Percentiles rank a stretch among this genome's conserved stretches.
Evolutionary conservation across 2,888 invertebrate species (phyloP).

Genomic region (Scaptomyza reducta): DNA sequence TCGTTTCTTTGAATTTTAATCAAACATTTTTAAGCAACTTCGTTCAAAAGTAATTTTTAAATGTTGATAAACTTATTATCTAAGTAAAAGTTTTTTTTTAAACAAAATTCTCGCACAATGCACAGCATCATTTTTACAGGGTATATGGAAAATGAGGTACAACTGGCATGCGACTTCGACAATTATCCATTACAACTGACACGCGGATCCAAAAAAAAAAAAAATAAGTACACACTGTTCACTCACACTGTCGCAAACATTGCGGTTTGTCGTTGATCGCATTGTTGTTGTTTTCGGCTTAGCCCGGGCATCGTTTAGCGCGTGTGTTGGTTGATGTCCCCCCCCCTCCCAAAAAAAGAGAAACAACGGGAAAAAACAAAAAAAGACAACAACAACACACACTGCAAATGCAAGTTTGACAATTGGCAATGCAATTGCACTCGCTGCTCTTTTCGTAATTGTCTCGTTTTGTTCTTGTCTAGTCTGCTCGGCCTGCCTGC

Average conservation of each 20-base stretch:
- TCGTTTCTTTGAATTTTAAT: no score
- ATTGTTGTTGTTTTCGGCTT: constrained; percentile 22
- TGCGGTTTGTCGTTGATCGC: constrained; percentile 32
- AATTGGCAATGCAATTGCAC: constrained; percentile 73
- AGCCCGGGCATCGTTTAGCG: constrained; percentile 61
- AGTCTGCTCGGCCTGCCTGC: no score
- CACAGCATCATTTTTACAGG: constrained; percentile 18
- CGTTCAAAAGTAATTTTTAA: no score
- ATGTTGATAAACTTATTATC: no score
- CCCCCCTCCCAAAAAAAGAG: constrained; percentile 25
- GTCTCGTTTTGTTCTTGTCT: constrained; percentile 75
- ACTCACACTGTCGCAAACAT: constrained; percentile 40
- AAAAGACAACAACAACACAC: background rate
- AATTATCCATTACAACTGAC: constrained; percentile 79
- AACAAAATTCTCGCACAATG: no score
- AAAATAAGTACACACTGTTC: constrained; percentile 15
- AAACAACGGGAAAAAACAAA: constrained; percentile 5
- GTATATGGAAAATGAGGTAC: constrained; percentile 55
- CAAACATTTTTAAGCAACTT: no score
- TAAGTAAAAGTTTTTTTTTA: no score
- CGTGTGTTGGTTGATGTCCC: constrained; percentile 44
- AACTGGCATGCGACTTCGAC: constrained; percentile 71
- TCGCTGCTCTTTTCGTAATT: constrained; percentile 77
- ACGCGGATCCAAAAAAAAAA: constrained; percentile 54
- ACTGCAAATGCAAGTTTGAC: constrained; percentile 33